Evolutionary conservation across 2,113 vertebrate genomes (phyloP).

Genomic region (Dipodomys merriami): DNA sequence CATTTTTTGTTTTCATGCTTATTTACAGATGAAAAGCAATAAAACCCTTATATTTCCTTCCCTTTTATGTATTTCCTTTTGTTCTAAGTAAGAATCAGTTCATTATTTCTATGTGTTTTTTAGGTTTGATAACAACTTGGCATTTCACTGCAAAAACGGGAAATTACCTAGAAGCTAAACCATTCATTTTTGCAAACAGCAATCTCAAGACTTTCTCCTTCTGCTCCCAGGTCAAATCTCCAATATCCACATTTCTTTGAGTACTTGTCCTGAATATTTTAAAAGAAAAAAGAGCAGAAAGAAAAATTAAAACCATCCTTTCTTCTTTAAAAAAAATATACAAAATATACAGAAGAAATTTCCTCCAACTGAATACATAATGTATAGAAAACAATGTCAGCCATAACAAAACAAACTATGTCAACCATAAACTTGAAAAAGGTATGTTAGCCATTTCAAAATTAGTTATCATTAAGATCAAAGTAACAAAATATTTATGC

Average conservation of each 20-base stretch:
- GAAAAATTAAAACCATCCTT: slow-evolving; percentile 50
- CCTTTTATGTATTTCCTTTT: slow-evolving; percentile 33
- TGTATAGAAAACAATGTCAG: slow-evolving; percentile 11
- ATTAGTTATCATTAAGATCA: slow-evolving; percentile 7
- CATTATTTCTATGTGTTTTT: slow-evolving; percentile 33
- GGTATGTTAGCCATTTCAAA: background rate
- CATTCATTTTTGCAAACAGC: slow-evolving; percentile 95
- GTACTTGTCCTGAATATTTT: slow-evolving; percentile 83
- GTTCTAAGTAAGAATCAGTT: slow-evolving; percentile 20
- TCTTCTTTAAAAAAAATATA: slow-evolving; percentile 38
- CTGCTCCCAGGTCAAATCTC: slow-evolving; percentile 93
- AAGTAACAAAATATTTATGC: slow-evolving; percentile 16
- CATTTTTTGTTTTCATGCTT: slow-evolving; percentile 73
- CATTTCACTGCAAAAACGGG: slow-evolving; percentile 64
- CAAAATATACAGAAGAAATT: slow-evolving; percentile 7
- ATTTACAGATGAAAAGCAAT: slow-evolving; percentile 29
- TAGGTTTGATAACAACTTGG: slow-evolving; percentile 44
- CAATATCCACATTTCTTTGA: slow-evolving; percentile 87
- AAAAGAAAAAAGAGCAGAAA: slow-evolving; percentile 27
- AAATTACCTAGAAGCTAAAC: slow-evolving; percentile 84
- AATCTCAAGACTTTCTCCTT: slow-evolving; percentile 91
- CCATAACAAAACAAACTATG: slow-evolving; percentile 25
- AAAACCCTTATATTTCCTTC: background rate
- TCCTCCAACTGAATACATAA: background rate
- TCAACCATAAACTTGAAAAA: slow-evolving; percentile 35